Evolutionary conservation across 2,888 invertebrate species (phyloP).

Genomic region (Chrysolina oricalcia): DNA sequence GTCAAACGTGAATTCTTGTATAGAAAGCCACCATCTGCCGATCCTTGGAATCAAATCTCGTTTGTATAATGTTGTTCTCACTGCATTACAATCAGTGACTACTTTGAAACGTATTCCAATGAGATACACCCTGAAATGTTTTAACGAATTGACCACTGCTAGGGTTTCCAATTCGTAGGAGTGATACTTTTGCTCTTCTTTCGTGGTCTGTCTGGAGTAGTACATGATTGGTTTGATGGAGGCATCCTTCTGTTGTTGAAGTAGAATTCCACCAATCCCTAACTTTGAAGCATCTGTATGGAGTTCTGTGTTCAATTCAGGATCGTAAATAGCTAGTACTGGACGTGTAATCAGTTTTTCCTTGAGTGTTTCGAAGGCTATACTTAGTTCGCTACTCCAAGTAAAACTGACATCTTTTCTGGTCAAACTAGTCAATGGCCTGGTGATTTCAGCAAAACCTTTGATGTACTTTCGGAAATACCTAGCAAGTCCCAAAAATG

Average conservation of each 20-base stretch:
- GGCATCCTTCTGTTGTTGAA: neutral
- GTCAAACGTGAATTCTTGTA: slow-evolving; percentile 59
- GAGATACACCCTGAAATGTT: too few relatives aligned
- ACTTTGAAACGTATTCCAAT: neutral
- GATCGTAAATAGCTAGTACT: neutral
- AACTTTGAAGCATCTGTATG: neutral
- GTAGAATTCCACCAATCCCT: neutral
- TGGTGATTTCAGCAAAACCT: too few relatives aligned
- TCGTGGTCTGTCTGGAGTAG: neutral
- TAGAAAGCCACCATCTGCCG: slow-evolving; percentile 60
- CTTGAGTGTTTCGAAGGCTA: neutral
- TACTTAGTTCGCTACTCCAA: too few relatives aligned
- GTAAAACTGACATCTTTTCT: too few relatives aligned
- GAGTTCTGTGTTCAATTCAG: too few relatives aligned
- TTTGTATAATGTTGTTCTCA: neutral
- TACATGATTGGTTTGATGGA: too few relatives aligned
- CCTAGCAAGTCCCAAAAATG: too few relatives aligned
- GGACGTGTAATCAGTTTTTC: neutral
- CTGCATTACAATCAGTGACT: too few relatives aligned
- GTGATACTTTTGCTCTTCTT: too few relatives aligned
- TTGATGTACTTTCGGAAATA: too few relatives aligned
- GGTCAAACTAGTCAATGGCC: too few relatives aligned
- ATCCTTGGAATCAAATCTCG: slow-evolving; percentile 27
- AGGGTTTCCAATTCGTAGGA: too few relatives aligned
- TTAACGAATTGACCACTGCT: neutral